phyloP scores from a whole-genome alignment of 2,113 vertebrate genomes.

The Tragelaphus imberbis region DNA sequence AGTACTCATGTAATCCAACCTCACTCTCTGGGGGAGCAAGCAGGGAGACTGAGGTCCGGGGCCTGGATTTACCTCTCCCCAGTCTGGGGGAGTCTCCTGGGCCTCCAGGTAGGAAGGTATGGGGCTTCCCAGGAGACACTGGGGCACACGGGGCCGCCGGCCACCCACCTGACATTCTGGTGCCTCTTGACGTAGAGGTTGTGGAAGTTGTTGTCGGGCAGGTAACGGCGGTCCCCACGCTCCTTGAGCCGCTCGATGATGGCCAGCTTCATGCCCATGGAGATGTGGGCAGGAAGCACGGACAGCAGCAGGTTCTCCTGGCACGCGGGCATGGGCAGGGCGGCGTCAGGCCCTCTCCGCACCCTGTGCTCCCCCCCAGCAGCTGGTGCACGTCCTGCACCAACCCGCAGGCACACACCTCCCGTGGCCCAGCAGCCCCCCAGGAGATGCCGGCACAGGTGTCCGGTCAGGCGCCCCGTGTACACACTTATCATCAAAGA shows the following conservation, averaged over 20 bases:
- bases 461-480: accelerated
- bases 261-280: conserved; percentile 98
- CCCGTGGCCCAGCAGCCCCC: background rate
- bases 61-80: background rate
- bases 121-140: background rate
- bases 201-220: conserved; percentile 98
- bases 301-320: conserved; percentile 96
- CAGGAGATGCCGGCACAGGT: accelerated
- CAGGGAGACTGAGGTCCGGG: background rate
- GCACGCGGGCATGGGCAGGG: accelerated
- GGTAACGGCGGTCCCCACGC: conserved; percentile 87
- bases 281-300: conserved; percentile 96
- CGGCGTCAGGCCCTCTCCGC: accelerated
- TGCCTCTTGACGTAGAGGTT: conserved; percentile 97
- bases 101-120: background rate
- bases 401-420: accelerated
- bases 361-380: accelerated
- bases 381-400: accelerated
- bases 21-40: background rate
- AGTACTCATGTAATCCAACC: background rate
- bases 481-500: accelerated
- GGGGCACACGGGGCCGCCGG: accelerated
- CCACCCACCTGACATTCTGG: conserved; percentile 74
- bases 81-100: background rate
- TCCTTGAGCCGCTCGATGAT: conserved; percentile 96